Base-by-base conservation (phyloP, 2,888 invertebrate species). In the Eupithecia abbreviata region DNA sequence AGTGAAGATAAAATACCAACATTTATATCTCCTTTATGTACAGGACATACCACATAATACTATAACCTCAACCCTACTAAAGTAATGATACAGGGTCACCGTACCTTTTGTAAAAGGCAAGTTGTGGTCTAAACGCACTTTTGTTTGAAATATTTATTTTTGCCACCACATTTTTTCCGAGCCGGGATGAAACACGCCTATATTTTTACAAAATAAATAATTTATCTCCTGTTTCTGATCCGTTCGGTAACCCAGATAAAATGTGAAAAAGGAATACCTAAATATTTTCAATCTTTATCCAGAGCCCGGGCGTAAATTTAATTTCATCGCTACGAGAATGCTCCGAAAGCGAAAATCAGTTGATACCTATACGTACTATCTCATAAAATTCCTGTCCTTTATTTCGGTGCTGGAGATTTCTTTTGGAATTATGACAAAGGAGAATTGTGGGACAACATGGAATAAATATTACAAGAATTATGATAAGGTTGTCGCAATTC, bases 231-330 rank as follows among this genome's bases (percentile, higher is more conserved):
- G 70, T 73, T 73, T 67, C 70, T 74, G 69, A 77, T 72, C 67
- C 71, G 58, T 73, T 67, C 67, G 71, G 75, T 71, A 73, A 58
- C 49, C 66, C 49, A 43, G 71, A 72, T 72, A 77, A 74, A 74
- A 74, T 75, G 71, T 75, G 77, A 77, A 70, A 75, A 68, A 69
- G 51, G 71, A 71, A 73, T 75, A 58, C 18, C 10, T 58, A 69
- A 76, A 75, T 76, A 72, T 78, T 74, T 76, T 71, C 71, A 77
- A 77, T 74, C 43, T 65, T 65, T 73, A 67, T 18, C 13, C 49
- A 55, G 43, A 47, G 73, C 75, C 55, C 12, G 62, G 58, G 58
- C 55, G 13, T 45, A 62, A 72, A 73, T 74, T 75, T 71, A 71
- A 75, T 78, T 71, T 73, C 66, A 67, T 66, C 71, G 73, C n/a